A percentile compares a stretch with the other conserved stretches of the same genome.
Evolutionary conservation across 2,888 invertebrate species (phyloP).

Genomic region (Macrophya annulata): DNA sequence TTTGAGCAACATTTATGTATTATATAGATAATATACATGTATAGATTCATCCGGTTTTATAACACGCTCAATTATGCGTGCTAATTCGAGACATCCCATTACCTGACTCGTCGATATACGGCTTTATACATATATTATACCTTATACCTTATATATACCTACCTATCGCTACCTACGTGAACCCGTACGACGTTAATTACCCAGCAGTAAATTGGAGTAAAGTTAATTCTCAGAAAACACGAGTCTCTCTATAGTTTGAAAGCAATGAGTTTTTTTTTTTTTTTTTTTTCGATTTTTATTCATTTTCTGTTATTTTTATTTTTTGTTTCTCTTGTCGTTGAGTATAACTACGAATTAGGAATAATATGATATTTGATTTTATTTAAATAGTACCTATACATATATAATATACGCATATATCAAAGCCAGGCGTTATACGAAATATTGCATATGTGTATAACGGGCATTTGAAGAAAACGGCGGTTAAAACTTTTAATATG

Average conservation of each 20-base stretch:
- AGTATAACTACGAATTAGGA: neutral
- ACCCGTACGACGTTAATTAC: constrained; percentile 20
- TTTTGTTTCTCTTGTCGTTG: too few species aligned
- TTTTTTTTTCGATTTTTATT: too few species aligned
- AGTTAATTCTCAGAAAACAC: constrained; percentile 6
- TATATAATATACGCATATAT: neutral
- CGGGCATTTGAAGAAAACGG: constrained; percentile 75
- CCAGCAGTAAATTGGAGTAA: constrained; percentile 9
- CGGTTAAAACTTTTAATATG: constrained; percentile 64
- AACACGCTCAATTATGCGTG: constrained; percentile 23
- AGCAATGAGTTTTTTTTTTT: neutral
- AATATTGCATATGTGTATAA: constrained; percentile 62
- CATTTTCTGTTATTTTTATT: too few species aligned
- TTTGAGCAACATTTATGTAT: neutral
- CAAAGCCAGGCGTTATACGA: constrained; percentile 70
- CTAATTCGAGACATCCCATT: constrained; percentile 20
- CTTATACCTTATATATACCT: neutral
- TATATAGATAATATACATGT: neutral
- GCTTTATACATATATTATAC: neutral
- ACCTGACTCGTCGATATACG: constrained; percentile 13
- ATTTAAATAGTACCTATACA: neutral
- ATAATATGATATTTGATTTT: neutral
- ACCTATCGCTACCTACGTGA: neutral
- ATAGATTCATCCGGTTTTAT: neutral
- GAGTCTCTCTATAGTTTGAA: neutral